phyloP scores from a whole-genome alignment of 2,888 invertebrate species.

The Metopia argyrocephala region DNA sequence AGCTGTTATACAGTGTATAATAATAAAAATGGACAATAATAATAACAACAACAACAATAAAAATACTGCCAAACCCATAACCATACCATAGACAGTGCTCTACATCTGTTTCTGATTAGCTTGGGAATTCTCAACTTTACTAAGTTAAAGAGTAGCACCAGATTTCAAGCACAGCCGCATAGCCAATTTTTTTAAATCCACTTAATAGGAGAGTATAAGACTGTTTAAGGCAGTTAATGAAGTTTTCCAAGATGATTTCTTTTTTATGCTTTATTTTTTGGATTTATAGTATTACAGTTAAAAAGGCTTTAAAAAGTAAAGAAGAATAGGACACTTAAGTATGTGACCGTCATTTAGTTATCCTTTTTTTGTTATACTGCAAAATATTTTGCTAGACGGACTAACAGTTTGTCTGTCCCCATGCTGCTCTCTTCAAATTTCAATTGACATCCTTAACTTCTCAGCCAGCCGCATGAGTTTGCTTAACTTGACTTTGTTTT shows the following conservation, averaged over 20 bases:
- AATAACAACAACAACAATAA: conserved; percentile 17
- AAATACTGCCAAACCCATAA: conserved; percentile 50
- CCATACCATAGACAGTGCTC: conserved; percentile 51
- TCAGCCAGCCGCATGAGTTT: conserved; percentile 9
- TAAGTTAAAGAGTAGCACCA: background rate
- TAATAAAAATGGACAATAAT: background rate
- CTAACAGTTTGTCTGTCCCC: background rate
- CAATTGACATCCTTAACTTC: conserved; percentile 35
- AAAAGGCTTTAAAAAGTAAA: background rate
- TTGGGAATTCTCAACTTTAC: conserved; percentile 53
- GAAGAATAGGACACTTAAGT: background rate
- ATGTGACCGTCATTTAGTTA: conserved; percentile 24
- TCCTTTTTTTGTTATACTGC: background rate
- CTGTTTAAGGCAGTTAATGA: conserved; percentile 46
- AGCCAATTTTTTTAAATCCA: conserved; percentile 42
- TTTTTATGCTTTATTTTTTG: conserved; percentile 2
- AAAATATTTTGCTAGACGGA: too few relatives aligned
- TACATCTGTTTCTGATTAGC: conserved; percentile 61
- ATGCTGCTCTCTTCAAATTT: background rate
- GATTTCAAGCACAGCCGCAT: background rate
- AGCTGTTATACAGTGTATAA: background rate
- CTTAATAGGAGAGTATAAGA: too few relatives aligned
- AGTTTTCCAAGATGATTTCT: background rate
- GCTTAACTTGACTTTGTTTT: conserved; percentile 31
- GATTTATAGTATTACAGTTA: conserved; percentile 1